A percentile compares a stretch with the other conserved stretches of the same genome.
These are phyloP conservation scores for Prosopocoilus inquinatus DNA, from an alignment of 2,888 invertebrate genomes.

Conservation along the genomic window DNA sequence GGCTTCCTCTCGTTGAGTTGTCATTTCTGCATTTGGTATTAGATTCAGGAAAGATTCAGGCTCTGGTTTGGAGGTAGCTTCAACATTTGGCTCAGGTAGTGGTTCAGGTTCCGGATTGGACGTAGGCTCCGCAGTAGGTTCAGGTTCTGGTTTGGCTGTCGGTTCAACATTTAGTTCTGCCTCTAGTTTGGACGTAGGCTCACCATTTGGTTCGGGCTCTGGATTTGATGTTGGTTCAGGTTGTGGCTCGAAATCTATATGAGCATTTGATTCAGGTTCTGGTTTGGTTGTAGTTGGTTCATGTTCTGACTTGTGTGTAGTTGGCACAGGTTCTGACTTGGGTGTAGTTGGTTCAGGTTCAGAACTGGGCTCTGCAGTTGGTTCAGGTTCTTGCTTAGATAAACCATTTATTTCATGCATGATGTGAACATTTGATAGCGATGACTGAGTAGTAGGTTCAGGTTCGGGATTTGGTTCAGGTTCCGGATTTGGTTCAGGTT, in stretches of 20 bases:
- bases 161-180: conserved; percentile 28
- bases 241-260: conserved; percentile 26
- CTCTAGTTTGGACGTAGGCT: conserved; percentile 28
- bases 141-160: conserved; percentile 27
- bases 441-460: conserved; percentile 23
- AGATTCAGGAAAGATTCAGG: conserved; percentile 33
- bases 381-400: conserved; percentile 28
- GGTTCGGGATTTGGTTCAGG: conserved; percentile 34
- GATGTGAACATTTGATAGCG: conserved; percentile 15
- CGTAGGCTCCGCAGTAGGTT: conserved; percentile 30
- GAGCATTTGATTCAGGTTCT: conserved; percentile 30
- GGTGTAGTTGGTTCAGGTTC: conserved; percentile 29
- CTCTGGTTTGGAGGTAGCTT: conserved; percentile 34
- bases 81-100: conserved; percentile 33
- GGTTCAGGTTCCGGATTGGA: conserved; percentile 26
- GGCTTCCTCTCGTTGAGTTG: conserved; percentile 32
- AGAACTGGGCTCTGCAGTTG: conserved; percentile 34
- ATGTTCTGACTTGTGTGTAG: conserved; percentile 36
- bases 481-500: conserved; percentile 28
- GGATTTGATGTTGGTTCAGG: conserved; percentile 26
- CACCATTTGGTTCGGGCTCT: conserved; percentile 28
- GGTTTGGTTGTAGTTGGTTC: conserved; percentile 24
- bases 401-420: conserved; percentile 26
- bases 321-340: conserved; percentile 30
- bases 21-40: conserved; percentile 33